Base-by-base conservation (phyloP, 2,113 vertebrate species). In the Chionodraco myersi region DNA sequence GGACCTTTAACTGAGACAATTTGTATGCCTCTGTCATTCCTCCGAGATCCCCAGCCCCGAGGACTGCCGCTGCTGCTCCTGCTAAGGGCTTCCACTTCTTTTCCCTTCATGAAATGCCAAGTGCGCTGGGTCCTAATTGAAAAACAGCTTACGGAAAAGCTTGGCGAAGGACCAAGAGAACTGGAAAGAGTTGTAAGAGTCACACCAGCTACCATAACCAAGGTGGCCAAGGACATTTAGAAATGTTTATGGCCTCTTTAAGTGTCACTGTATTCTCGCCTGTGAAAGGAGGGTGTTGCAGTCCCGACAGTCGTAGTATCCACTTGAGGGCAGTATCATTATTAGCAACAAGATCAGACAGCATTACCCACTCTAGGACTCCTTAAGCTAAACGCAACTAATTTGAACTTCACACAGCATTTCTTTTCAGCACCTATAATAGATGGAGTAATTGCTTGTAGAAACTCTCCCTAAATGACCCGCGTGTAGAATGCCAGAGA, bases 311-410 rank as follows among this genome's bases (percentile, higher is more conserved):
- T 8, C 44, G 30, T 1, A 73, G 16, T 44, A 60, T 78, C 89
- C 92, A 92, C 91, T 79, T 90, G 88, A 88, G 91, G 91, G 89
- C 88, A 88, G 89, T 83, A 85, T 88, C 80, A 88, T 60, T 14
- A 56, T 75, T 68, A 26, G 61, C 51, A 80, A n/a, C 6, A n/a
- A 21, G 12, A 65, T 61, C 56, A 73, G 68, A 49, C 54, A 51
- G 65, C 16, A 6, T 16, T 77, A 79, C 80, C 52, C 11, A 49
- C 71, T 72, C n/a, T 23, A 74, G 61, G 72, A 80, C 48, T 63
- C 72, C 68, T 62, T 36, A 66, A 83, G 64, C 44, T 54, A 34
- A 73, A 78, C 64, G 52, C 52, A 78, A 62, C 79, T 60, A 59
- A 69, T 36, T 12, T 65, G 72, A 83, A 69, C 67, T 58, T 68